Evolutionary conservation across 2,113 vertebrate species (phyloP).

Genomic region (Mus spicilegus): DNA sequence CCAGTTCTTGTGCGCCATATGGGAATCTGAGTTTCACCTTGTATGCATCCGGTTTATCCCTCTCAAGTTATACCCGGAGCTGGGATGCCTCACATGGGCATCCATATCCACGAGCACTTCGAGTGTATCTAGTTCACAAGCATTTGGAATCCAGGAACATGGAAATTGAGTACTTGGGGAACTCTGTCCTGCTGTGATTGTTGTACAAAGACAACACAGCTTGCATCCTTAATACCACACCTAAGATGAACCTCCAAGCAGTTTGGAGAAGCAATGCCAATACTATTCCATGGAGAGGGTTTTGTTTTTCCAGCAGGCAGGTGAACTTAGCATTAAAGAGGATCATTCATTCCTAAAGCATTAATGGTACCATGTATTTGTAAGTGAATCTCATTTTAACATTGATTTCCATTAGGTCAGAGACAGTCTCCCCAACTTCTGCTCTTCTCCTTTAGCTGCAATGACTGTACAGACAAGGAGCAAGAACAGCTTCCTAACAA

Average conservation of each 20-base stretch:
- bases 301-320: conserved; percentile 47
- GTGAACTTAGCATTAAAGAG: conserved; percentile 43
- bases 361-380: conserved; percentile 33
- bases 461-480: conserved; percentile 36
- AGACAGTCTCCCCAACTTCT: conserved; percentile 51
- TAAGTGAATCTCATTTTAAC: conserved; percentile 71
- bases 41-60: not conserved
- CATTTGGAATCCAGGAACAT: not conserved
- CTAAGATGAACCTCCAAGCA: conserved; percentile 10
- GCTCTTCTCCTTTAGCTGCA: conserved; percentile 7
- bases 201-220: conserved; percentile 8
- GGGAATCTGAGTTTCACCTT: conserved; percentile 36
- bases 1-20: not conserved
- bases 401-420: conserved; percentile 75
- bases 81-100: not conserved
- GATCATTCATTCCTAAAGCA: conserved; percentile 37
- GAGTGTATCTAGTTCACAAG: not conserved
- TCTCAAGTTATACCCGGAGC: conserved; percentile 37
- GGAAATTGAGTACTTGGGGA: conserved; percentile 39
- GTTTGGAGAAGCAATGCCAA: conserved; percentile 38
- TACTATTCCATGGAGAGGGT: not conserved
- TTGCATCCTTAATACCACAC: not conserved
- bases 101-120: not conserved
- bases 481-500: not conserved
- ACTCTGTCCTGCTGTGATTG: not conserved